Conservation (phyloP, 2,888 invertebrate species). For the Notodonta ziczac region DNA sequence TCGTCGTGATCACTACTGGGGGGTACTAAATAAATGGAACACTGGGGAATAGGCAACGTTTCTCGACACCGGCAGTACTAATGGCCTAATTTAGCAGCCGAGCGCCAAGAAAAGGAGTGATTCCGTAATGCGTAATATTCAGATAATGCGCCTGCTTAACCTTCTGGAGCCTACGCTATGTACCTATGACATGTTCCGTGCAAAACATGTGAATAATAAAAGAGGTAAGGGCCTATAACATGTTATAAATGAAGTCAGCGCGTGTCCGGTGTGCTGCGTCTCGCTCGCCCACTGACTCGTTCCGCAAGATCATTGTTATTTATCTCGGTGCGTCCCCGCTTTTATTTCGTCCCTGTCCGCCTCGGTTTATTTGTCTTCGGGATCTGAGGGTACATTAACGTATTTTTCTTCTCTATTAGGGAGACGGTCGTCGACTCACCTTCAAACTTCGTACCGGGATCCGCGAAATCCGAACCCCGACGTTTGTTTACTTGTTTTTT, state of each 20-base stretch:
- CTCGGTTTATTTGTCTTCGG: conserved; percentile 82
- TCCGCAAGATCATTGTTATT: conserved; percentile 78
- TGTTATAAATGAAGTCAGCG: background rate
- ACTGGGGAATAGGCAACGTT: too few species aligned
- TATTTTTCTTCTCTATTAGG: conserved; percentile 84
- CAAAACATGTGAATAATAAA: background rate
- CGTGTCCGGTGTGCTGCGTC: background rate
- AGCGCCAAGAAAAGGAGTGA: too few species aligned
- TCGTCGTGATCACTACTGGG: too few species aligned
- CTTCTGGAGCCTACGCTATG: too few species aligned
- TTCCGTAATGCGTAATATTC: too few species aligned
- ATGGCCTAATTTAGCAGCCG: too few species aligned
- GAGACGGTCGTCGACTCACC: conserved; percentile 77
- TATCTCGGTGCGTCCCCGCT: conserved; percentile 74
- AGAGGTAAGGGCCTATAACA: background rate
- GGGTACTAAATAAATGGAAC: too few species aligned
- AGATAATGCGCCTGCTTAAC: too few species aligned
- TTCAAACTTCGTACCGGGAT: conserved; percentile 74
- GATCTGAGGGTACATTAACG: conserved; percentile 83
- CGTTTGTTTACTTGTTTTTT: conserved; percentile 79
- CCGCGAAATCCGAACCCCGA: conserved; percentile 64
- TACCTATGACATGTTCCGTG: too few species aligned
- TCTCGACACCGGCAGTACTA: too few species aligned
- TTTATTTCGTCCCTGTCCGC: conserved; percentile 80
- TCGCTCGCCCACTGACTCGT: background rate